These are phyloP conservation scores for Sebastolobus alascanus DNA, from an alignment of 2,797 vertebrate genomes.

Conservation along the genomic window DNA sequence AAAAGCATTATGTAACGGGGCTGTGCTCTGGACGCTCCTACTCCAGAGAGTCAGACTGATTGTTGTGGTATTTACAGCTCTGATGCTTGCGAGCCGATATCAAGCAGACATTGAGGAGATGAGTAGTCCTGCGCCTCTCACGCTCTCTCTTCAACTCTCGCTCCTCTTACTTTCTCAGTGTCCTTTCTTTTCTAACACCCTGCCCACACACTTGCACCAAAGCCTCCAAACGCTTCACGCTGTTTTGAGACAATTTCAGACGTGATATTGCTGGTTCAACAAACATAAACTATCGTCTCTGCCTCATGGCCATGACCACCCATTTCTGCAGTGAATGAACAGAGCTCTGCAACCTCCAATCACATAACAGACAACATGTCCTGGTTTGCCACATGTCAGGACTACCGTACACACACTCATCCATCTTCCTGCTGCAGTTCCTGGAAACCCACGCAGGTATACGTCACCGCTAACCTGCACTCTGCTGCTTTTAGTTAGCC, in stretches of 20 bases:
- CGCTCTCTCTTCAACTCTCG: background rate
- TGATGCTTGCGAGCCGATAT: background rate
- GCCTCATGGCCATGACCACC: background rate
- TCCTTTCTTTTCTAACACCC: conserved; percentile 8
- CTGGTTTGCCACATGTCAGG: conserved; percentile 5
- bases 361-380: conserved; percentile 15
- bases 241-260: conserved; percentile 31
- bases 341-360: conserved; percentile 6
- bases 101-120: conserved; percentile 16
- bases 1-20: conserved; percentile 39
- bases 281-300: conserved; percentile 6
- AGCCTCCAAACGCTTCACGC: background rate
- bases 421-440: conserved; percentile 24
- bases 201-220: conserved; percentile 25
- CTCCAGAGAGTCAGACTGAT: conserved; percentile 12
- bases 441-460: conserved; percentile 6
- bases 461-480: background rate
- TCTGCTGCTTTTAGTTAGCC: conserved; percentile 15
- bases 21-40: conserved; percentile 6
- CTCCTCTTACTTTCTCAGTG: background rate
- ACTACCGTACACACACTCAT: background rate
- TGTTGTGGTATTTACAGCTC: conserved; percentile 49
- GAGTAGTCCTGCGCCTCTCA: conserved; percentile 20
- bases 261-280: conserved; percentile 3
- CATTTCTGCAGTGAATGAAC: conserved; percentile 3